These are phyloP conservation scores for Chascanopsetta lugubris DNA, from an alignment of 2,113 vertebrate species.

Conservation along the genomic window DNA sequence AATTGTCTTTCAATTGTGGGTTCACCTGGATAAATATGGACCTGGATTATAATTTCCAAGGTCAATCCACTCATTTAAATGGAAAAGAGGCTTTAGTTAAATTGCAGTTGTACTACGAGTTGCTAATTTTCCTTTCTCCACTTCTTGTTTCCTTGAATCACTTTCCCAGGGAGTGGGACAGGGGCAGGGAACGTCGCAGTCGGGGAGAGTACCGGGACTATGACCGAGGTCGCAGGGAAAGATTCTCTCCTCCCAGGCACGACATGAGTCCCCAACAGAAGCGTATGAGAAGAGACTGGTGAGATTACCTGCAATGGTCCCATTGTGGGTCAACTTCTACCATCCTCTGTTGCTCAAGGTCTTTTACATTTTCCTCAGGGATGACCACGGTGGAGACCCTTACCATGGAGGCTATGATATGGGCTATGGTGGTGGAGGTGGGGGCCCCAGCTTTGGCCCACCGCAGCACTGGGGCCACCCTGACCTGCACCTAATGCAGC, in stretches of 20 bases:
- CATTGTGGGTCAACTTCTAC: accelerated
- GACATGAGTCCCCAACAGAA: constrained; percentile 93
- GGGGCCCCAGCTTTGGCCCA: constrained; percentile 91
- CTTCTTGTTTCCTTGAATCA: constrained; percentile 27
- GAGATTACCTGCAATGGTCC: constrained; percentile 28
- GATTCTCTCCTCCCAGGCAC: constrained; percentile 89
- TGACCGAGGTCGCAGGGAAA: constrained; percentile 87
- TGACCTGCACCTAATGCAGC: constrained; percentile 90
- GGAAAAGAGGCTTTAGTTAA: too few species aligned
- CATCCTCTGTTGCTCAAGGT: not conserved
- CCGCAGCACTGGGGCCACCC: constrained; percentile 93
- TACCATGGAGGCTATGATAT: constrained; percentile 91
- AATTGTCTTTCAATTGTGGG: too few species aligned
- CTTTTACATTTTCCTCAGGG: constrained; percentile 77
- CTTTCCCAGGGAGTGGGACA: constrained; percentile 87
- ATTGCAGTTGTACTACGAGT: too few species aligned
- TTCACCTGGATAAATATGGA: too few species aligned
- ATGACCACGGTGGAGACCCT: constrained; percentile 90
- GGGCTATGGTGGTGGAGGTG: constrained; percentile 88
- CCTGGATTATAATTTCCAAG: too few species aligned
- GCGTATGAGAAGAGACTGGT: constrained; percentile 94
- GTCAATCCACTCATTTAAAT: too few species aligned
- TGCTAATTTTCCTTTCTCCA: not conserved
- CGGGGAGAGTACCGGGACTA: constrained; percentile 92
- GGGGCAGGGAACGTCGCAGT: constrained; percentile 88